These are phyloP conservation scores for Rhynchophorus ferrugineus DNA, from an alignment of 1,140 invertebrate species.

Conservation along the genomic window DNA sequence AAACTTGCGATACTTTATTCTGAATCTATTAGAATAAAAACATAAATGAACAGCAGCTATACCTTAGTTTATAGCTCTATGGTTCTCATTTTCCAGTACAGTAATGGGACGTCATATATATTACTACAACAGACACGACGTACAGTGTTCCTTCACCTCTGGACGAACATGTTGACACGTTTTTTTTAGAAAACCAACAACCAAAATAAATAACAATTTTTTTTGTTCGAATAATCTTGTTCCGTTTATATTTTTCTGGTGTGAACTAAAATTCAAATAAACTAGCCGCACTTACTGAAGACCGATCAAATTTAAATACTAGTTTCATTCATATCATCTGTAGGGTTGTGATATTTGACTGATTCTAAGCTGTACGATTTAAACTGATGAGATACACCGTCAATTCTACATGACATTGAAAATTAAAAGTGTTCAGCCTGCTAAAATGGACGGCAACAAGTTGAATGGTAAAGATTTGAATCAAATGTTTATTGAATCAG, in stretches of 20 bases:
- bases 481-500: conserved; percentile 28
- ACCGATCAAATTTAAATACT: no score
- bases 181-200: not conserved
- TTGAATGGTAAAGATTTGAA: conserved; percentile 17
- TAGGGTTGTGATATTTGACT: not conserved
- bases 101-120: not conserved
- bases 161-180: not conserved
- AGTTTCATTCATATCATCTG: no score
- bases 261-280: no score
- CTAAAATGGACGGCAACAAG: conserved; percentile 20
- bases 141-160: not conserved
- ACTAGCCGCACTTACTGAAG: no score
- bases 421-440: conserved; percentile 2
- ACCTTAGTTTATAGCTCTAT: not conserved
- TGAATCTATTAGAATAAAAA: no score
- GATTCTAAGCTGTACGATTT: not conserved
- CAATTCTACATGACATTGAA: conserved; percentile 16
- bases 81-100: not conserved
- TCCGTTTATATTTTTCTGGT: no score
- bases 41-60: no score
- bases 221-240: no score
- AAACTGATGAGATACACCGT: not conserved
- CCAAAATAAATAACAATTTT: no score
- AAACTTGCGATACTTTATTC: no score
- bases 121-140: not conserved